A percentile compares a stretch with the other conserved stretches of the same genome.
Evolutionary conservation across 2,888 invertebrate species (phyloP).

Genomic region (Chirona hameri): DNA sequence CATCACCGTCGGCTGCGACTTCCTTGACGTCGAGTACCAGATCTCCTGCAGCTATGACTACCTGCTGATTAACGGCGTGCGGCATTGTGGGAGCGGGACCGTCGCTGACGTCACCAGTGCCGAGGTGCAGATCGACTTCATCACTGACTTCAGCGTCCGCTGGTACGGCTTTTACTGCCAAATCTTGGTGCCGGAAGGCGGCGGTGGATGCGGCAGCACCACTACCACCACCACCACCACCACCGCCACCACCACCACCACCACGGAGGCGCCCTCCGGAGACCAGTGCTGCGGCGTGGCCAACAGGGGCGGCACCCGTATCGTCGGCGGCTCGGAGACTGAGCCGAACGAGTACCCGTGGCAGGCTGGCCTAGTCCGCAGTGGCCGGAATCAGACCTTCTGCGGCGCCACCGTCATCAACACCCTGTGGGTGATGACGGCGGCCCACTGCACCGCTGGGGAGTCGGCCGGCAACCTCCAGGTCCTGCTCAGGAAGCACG

Average conservation of each 20-base stretch:
- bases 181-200: too few relatives aligned
- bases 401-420: conserved; percentile 9
- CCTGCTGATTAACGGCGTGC: too few relatives aligned
- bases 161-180: too few relatives aligned
- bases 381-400: neutral
- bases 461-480: neutral
- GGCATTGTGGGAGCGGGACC: too few relatives aligned
- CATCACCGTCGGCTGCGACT: too few relatives aligned
- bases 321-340: neutral
- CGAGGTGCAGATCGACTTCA: too few relatives aligned
- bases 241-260: neutral
- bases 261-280: neutral
- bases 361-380: neutral
- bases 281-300: neutral
- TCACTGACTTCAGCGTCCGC: too few relatives aligned
- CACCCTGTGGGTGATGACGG: neutral
- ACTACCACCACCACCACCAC: too few relatives aligned
- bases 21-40: too few relatives aligned
- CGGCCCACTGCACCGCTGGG: neutral
- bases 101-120: too few relatives aligned
- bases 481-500: conserved; percentile 12
- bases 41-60: too few relatives aligned
- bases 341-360: neutral
- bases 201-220: too few relatives aligned
- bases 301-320: neutral